Base-by-base conservation (phyloP, 2,888 invertebrate genomes). In the Oligia fasciuncula region DNA sequence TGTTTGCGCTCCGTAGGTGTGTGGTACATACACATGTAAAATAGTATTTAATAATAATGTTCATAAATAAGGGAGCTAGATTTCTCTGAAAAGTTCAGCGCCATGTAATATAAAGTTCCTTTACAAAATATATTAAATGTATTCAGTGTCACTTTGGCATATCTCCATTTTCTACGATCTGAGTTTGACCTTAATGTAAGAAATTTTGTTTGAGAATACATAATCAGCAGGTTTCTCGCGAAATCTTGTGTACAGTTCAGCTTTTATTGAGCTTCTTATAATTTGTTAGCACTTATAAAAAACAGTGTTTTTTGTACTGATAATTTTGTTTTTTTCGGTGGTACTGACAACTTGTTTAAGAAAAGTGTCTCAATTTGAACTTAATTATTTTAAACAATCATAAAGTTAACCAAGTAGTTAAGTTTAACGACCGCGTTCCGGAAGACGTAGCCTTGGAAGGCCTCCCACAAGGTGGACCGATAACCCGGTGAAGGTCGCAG, bases 221-320 rank as follows among this genome's bases (percentile, higher is more conserved):
- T 85, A 88, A 88, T 88, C 88, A 88, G 85, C 80, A 84, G 66
- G 87, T 83, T 90, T 86, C 82, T 89, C 85, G 63, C 54, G 79
- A 89, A 90, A 84, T 88, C 81, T 87, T 83, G 84, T 85, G 80
- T 71, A n/a, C 23, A 85, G 86, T 79, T 81, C 75, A 74, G 77
- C 81, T 67, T 73, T 81, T 85, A 57, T 81, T 54, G 40, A 51
- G 62, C 14, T 84, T 77, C 54, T 76, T 43, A 63, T 65, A 84
- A 84, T 67, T 75, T 67, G 23, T 62, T 67, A 4, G 23, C 14
- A 68, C 66, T 73, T 72, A 17, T 62, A 77, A 43, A 66, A 66
- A 14, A 4, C 43, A 63, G 40, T 40, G 51, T 14, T 62, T n/a
- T 77, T 71, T 46, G 2, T 43, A 6, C 13, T 40, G 40, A n/a